A percentile compares a stretch with the other conserved stretches of the same genome.
phyloP scores from a whole-genome alignment of 2,113 vertebrate species.

The Promerops cafer region DNA sequence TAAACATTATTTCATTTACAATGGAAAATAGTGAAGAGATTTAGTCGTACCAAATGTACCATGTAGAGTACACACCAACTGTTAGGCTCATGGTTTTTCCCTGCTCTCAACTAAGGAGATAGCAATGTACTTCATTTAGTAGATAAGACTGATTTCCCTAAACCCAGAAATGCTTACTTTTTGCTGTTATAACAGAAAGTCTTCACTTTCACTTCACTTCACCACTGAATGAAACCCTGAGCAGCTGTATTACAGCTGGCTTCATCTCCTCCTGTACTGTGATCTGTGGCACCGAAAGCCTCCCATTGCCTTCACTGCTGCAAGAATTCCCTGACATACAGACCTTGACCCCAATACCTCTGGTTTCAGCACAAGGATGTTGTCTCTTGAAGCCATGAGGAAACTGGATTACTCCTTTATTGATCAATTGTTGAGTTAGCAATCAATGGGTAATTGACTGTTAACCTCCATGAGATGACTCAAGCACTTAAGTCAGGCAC shows the following conservation, averaged over 20 bases:
- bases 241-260: too few relatives aligned
- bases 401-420: not conserved
- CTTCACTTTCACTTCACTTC: too few relatives aligned
- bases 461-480: not conserved
- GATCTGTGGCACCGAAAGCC: not conserved
- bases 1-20: not conserved
- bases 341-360: not conserved
- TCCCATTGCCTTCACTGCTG: not conserved
- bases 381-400: not conserved
- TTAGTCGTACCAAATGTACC: not conserved
- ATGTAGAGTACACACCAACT: not conserved
- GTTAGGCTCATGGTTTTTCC: not conserved
- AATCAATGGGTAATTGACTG: slow-evolving; percentile 12
- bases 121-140: not conserved
- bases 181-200: not conserved
- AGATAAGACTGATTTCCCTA: not conserved
- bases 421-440: not conserved
- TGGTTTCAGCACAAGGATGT: not conserved
- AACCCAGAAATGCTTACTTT: not conserved
- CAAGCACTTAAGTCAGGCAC: not conserved
- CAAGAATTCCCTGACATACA: not conserved
- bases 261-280: not conserved
- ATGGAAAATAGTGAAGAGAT: not conserved
- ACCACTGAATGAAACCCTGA: not conserved
- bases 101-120: not conserved